Base-by-base conservation (phyloP, 2,113 vertebrate genomes). In the Paramormyrops kingsleyae region DNA sequence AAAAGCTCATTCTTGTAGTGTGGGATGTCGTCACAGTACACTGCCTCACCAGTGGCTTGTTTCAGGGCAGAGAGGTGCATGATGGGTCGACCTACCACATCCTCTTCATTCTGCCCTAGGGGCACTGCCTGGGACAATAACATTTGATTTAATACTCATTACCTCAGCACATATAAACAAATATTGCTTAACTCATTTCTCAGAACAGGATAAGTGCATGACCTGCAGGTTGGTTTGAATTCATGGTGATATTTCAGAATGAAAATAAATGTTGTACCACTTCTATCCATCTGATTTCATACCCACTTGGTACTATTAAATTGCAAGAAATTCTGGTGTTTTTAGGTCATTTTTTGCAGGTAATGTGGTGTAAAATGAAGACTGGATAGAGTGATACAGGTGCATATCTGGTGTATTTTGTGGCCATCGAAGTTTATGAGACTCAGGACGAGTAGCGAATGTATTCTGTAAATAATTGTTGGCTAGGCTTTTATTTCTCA, bases 1-100 rank as follows among this genome's bases (percentile, higher is more conserved):
- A 96, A 97, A 2, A 99, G 96, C 93, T 99, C 98, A 0, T 97
- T 98, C 91, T 98, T 95, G 0, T 96, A 97, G 90, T 92, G 93
- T 50, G 97, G 97, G n/a, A 99, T 95, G 91, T 99, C 99, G 0
- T 99, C 98, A 0, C 97, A 99, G 94, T 99, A 99, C 80, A 98
- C 90, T 0, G 99, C 98, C 91, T 99, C 98, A 2, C 99, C 99
- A 0, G 97, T 97, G 1, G 98, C 97, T 92, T 99, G 98, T 92
- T 98, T 97, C 93, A 95, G 83, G 0, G 98, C 97, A 0, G 98
- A 96, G 87, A 99, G 94, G 0, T 99, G 99, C 93, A 97, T 94
- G 90, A 99, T 52, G 42, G 98, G 98, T 83, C 95, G 95, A 8
- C 98, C 99, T 66, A 99, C 96, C 66, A 94, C 95, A 77, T 99